Evolutionary conservation across 37 sponge, comb jelly and placozoan genomes (phyloP).

Genomic region (Mnemiopsis leidyi): DNA sequence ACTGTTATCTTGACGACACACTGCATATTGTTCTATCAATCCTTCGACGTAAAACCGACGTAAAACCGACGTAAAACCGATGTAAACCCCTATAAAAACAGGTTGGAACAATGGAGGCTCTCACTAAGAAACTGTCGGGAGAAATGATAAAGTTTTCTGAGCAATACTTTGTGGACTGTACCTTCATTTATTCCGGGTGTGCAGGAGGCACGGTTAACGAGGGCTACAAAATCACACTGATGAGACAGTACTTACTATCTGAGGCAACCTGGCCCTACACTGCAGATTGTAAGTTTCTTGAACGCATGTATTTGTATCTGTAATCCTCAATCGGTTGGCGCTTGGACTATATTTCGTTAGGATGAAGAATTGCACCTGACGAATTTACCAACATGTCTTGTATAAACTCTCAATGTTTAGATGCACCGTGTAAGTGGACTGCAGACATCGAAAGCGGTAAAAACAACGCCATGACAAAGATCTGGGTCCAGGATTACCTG

Average conservation of each 20-base stretch:
- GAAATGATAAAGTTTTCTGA: constrained; percentile 8
- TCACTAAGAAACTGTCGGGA: background rate
- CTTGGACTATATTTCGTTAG: background rate
- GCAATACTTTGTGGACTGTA: constrained; percentile 40
- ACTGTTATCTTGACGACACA: too few species aligned
- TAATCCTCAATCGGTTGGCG: background rate
- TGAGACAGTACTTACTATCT: background rate
- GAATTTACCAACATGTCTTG: too few species aligned
- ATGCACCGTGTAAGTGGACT: background rate
- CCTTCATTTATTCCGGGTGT: background rate
- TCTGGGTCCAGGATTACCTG: constrained; percentile 28
- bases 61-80: too few species aligned
- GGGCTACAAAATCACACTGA: constrained; percentile 31
- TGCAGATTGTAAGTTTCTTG: constrained; percentile 31
- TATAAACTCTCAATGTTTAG: background rate
- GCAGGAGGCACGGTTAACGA: constrained; percentile 34
- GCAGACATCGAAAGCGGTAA: background rate
- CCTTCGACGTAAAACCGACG: background rate
- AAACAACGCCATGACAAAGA: constrained; percentile 42
- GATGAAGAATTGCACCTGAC: background rate
- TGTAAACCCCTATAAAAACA: background rate
- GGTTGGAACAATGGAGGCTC: background rate
- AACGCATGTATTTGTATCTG: too few species aligned
- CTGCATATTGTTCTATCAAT: background rate
- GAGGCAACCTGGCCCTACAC: background rate